Conservation (phyloP, 2,797 vertebrate species). For the Neosalanx taihuensis region DNA sequence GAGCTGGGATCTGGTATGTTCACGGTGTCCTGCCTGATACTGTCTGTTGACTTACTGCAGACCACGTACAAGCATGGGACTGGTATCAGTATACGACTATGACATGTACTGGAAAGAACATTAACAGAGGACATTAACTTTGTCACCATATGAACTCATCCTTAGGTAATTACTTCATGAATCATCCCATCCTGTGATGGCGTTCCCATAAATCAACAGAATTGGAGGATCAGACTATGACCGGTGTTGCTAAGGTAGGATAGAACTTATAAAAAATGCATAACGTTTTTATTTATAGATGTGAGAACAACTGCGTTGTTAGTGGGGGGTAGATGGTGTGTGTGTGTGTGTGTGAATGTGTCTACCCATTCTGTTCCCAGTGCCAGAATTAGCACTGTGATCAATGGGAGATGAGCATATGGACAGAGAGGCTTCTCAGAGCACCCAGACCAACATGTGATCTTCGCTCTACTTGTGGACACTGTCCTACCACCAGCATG, state of each 20-base stretch:
- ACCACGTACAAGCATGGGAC: neutral
- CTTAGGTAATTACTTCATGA: slow-evolving; percentile 22
- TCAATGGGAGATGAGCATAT: neutral
- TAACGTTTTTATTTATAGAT: no score
- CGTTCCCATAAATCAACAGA: slow-evolving; percentile 21
- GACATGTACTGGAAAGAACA: neutral
- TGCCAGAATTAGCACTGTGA: neutral
- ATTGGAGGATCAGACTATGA: no score
- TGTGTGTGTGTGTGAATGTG: slow-evolving; percentile 1
- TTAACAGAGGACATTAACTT: no score
- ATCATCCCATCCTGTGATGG: neutral
- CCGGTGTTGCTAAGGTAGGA: no score
- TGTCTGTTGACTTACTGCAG: neutral
- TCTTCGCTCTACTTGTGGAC: no score
- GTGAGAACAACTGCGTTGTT: neutral
- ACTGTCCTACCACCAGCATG: no score
- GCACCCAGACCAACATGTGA: no score
- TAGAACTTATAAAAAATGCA: no score
- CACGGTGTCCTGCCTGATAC: neutral
- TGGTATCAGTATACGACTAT: slow-evolving; percentile 10
- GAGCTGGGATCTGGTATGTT: neutral
- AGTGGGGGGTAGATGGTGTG: slow-evolving; percentile 2
- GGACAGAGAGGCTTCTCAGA: neutral
- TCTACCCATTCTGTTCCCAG: neutral
- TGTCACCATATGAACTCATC: slow-evolving; percentile 11